Conservation (phyloP, 1,140 invertebrate species). For the Musca domestica region DNA sequence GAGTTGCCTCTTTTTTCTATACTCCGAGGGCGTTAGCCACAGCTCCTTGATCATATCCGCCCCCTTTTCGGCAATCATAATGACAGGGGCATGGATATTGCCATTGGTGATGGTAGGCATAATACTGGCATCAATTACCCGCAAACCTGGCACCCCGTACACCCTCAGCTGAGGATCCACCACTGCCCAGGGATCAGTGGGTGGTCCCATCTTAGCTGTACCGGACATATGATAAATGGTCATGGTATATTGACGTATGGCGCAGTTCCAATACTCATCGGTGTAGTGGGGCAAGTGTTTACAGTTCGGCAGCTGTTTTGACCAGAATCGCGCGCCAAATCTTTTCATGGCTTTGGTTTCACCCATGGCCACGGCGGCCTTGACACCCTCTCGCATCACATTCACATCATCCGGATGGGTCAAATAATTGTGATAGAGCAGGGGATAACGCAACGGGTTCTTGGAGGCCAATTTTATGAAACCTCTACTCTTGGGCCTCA, state of each 20-base stretch:
- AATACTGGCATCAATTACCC: slow-evolving; percentile 58
- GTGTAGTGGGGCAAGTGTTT: slow-evolving; percentile 72
- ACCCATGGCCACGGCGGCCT: slow-evolving; percentile 76
- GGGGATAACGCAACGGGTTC: slow-evolving; percentile 81
- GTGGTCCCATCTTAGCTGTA: slow-evolving; percentile 81
- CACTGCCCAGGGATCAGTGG: slow-evolving; percentile 73
- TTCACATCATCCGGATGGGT: slow-evolving; percentile 77
- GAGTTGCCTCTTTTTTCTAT: background rate
- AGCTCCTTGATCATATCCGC: slow-evolving; percentile 79
- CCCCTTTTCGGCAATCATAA: slow-evolving; percentile 93
- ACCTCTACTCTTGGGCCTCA: slow-evolving; percentile 82
- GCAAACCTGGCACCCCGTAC: slow-evolving; percentile 69
- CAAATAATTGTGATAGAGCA: slow-evolving; percentile 87
- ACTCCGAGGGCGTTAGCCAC: slow-evolving; percentile 57
- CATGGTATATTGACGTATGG: slow-evolving; percentile 76
- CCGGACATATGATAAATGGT: slow-evolving; percentile 85
- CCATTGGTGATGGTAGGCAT: slow-evolving; percentile 70
- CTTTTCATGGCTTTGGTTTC: slow-evolving; percentile 69
- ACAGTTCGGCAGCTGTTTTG: slow-evolving; percentile 73
- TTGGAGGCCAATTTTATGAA: slow-evolving; percentile 71
- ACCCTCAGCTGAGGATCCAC: slow-evolving; percentile 77
- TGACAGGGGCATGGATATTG: slow-evolving; percentile 81
- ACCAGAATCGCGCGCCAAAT: slow-evolving; percentile 74
- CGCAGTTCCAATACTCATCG: slow-evolving; percentile 83
- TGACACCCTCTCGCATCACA: slow-evolving; percentile 79